Base-by-base conservation (phyloP, 2,113 vertebrate genomes). In the Tapirus terrestris region DNA sequence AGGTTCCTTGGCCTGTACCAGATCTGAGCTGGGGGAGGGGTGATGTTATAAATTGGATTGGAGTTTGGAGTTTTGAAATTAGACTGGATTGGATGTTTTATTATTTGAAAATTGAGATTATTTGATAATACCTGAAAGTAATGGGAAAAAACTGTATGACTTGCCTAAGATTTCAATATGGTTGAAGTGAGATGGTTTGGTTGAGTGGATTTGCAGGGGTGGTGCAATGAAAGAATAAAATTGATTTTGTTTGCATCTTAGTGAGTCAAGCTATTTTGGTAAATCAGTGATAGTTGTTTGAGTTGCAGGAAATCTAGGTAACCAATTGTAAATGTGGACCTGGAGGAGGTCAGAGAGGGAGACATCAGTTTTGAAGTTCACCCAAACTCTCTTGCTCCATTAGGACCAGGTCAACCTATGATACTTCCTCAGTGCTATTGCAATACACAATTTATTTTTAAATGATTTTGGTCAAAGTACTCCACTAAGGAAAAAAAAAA, bases 381-480 rank as follows among this genome's bases (percentile, higher is more conserved):
- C 67, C 29, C 25, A 33, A 51, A 23, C 3, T 76, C 61, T 86
- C 45, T 94, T 45, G 13, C 20, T 76, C 58, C n/a, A 10, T 94
- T 94, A 25, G 23, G 90, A 82, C 91, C 33, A 33, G 21, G 51
- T 94, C 45, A 91, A 23, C 7, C 21, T 63, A 18, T 39, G 80
- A 65, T 60, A 29, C 2, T 91, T 87, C 36, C 18, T 81, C 10
- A 4, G 17, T 84, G 25, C 7, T 84, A 88, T 2, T 65, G 56
- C 17, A 79, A 60, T n/a, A 73, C 63, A 89, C 12, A 91, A n/a
- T 65, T 76, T 91, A 91, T 88, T 96, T 88, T n/a, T 51, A 65
- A 91, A 67, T 79, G 79, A 89, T 72, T 65, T 14, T 36, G 56
- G 2, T 72, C 63, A 94, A 45, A 58, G 31, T 29, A 56, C 1